Conservation (phyloP, 2,888 invertebrate species). For the Drosophila formosana region DNA sequence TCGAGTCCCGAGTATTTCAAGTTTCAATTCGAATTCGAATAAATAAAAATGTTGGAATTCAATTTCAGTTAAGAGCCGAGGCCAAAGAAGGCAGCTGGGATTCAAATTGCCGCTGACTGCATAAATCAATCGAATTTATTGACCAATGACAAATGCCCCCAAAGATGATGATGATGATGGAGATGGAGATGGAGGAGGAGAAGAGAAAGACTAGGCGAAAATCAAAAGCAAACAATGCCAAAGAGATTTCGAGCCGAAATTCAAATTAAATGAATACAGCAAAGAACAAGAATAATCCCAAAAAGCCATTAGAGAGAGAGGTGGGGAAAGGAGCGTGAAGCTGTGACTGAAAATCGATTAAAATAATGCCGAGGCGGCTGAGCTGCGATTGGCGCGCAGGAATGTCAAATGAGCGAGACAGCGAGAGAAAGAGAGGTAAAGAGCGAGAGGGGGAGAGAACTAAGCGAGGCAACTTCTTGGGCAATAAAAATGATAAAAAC, state of each 20-base stretch:
- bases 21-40: conserved; percentile 59
- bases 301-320: conserved; percentile 47
- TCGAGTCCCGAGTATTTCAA: conserved; percentile 50
- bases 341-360: conserved; percentile 74
- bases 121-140: conserved; percentile 83
- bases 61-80: conserved; percentile 44
- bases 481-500: conserved; percentile 73
- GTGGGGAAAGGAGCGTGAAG: background rate
- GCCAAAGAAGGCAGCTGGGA: conserved; percentile 43
- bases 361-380: conserved; percentile 55
- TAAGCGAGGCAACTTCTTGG: conserved; percentile 33
- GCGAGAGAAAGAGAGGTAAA: background rate
- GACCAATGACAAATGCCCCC: conserved; percentile 76
- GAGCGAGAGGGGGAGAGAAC: background rate
- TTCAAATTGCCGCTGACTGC: conserved; percentile 60
- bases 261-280: conserved; percentile 64
- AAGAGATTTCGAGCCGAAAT: conserved; percentile 48
- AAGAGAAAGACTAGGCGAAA: conserved; percentile 45
- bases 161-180: conserved; percentile 34
- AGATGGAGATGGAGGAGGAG: background rate
- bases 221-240: conserved; percentile 50
- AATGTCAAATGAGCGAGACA: conserved; percentile 71
- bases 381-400: conserved; percentile 60
- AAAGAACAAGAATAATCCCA: conserved; percentile 39
- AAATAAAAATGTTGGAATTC: conserved; percentile 66